Base-by-base conservation (phyloP, 1,140 invertebrate genomes). In the Archivesica marissinica region DNA sequence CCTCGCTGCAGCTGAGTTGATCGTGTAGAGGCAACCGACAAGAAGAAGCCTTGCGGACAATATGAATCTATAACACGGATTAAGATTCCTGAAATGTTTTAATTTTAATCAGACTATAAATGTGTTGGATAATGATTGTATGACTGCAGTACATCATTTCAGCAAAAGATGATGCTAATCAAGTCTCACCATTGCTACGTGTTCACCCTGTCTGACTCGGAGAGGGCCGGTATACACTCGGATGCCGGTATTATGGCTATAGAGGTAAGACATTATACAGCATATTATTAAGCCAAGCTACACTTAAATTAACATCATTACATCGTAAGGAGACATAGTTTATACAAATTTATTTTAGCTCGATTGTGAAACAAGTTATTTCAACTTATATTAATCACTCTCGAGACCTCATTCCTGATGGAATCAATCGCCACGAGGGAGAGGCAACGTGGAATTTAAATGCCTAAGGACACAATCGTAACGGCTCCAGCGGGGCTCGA, bases 211-310 rank as follows among this genome's bases (percentile, higher is more conserved):
- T 47, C 72, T 23, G 44, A 54, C 20, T 11, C 44, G 0, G 72
- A 75, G 33, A 75, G 72, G 9, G 4, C 15, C 0, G 9, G 28
- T 1, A 44, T 75, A 9, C 72, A 75, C n/a, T 54, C 38, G 1
- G 72, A 75, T 33, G 41, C 72, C 17, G 72, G 72, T 15, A 75
- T 75, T 1, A 47, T 6, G 4, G 72, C 52, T 20, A 11, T 54
- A 2, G 72, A 75, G 72, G 72, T 75, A 54, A 75, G 35, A 41
- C n/a, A n/a, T n/a, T n/a, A n/a, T n/a, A 28, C 28, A n/a, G n/a
- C n/a, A n/a, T n/a, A n/a, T n/a, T n/a, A n/a, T n/a, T n/a, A n/a
- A 13, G 13, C 13, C 47, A 13, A n/a, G 47, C 47, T 13, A 13
- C 47, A 13, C 47, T 50, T 13, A 50, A 13, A 50, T 50, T 50